Conservation (phyloP, 1,140 invertebrate species). For the Panagrolaimus sp. region DNA sequence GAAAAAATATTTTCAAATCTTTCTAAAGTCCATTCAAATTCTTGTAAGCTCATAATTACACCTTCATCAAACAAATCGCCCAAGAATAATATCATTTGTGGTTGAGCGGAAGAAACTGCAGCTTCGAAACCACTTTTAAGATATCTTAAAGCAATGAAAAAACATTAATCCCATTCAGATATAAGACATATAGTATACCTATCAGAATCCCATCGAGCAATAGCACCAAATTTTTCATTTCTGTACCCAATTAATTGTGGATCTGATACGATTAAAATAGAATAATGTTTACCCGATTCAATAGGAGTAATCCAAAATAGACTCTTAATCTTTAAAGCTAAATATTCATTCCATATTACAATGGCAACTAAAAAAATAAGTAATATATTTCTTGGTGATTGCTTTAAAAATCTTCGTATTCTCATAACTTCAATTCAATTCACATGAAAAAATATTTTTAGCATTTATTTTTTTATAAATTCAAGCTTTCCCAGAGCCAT, state of each 20-base stretch:
- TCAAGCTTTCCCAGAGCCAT: too few species aligned
- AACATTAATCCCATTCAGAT: background rate
- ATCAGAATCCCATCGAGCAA: conserved; percentile 34
- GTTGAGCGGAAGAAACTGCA: conserved; percentile 13
- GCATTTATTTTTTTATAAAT: too few species aligned
- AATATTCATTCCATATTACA: conserved; percentile 12
- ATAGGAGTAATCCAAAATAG: conserved; percentile 19
- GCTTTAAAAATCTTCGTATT: too few species aligned
- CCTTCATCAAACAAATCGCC: conserved; percentile 42
- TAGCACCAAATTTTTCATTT: conserved; percentile 27
- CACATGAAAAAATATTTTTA: too few species aligned
- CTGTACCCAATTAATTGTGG: conserved; percentile 37
- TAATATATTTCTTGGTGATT: background rate
- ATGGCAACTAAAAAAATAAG: background rate
- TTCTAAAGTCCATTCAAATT: conserved; percentile 25
- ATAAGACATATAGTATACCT: conserved; percentile 12
- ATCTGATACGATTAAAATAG: conserved; percentile 27
- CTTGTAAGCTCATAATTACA: conserved; percentile 22
- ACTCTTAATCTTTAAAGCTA: conserved; percentile 16
- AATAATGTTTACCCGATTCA: conserved; percentile 14
- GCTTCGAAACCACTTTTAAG: conserved; percentile 17
- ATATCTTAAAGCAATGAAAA: conserved; percentile 28
- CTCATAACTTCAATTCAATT: too few species aligned
- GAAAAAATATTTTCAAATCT: conserved; percentile 36
- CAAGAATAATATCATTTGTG: conserved; percentile 31